Percentiles rank a stretch among this genome's conserved stretches.
These are phyloP conservation scores for Dipodomys spectabilis DNA, from an alignment of 2,113 vertebrate species.

Conservation along the genomic window DNA sequence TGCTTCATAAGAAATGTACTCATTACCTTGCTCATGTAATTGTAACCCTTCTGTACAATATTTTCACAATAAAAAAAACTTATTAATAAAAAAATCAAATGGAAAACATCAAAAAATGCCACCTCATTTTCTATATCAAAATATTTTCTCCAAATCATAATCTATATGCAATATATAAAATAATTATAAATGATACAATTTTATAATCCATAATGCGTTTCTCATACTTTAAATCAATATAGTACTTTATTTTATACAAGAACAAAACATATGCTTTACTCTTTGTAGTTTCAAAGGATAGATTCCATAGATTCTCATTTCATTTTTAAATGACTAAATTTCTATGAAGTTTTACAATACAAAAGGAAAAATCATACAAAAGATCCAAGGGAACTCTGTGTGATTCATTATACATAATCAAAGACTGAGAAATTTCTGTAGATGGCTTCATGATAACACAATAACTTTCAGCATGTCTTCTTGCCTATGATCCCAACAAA, in stretches of 20 bases:
- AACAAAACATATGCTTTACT: neutral
- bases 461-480: neutral
- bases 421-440: neutral
- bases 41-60: too few relatives aligned
- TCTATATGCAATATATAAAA: too few relatives aligned
- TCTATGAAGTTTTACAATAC: neutral
- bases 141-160: neutral
- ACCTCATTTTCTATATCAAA: neutral
- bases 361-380: neutral
- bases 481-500: neutral
- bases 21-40: too few relatives aligned
- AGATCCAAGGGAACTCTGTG: neutral
- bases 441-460: neutral
- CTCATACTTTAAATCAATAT: neutral
- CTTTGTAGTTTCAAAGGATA: conserved; percentile 22
- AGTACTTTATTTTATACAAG: neutral
- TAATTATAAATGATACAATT: too few relatives aligned
- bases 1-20: too few relatives aligned
- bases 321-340: neutral
- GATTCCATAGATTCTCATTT: neutral
- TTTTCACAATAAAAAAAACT: too few relatives aligned
- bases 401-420: neutral
- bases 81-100: neutral
- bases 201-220: neutral
- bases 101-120: neutral